phyloP scores from a whole-genome alignment of 2,113 vertebrate species.

The Protobothrops mucrosquamatus region DNA sequence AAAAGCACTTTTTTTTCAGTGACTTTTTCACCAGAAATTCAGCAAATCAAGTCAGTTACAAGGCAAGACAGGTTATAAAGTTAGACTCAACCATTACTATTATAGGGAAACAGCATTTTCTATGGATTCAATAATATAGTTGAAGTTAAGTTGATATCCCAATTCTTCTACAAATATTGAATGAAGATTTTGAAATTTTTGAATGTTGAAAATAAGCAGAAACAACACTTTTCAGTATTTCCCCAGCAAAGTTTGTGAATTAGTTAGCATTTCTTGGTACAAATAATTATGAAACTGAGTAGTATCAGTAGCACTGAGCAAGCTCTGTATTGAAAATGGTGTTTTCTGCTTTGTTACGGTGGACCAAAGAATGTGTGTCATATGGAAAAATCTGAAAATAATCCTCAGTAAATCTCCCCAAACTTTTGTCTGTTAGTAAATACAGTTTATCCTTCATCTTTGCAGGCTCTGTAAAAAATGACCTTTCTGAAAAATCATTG shows the following conservation, averaged over 20 bases:
- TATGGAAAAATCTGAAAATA: conserved; percentile 35
- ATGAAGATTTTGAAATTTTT: conserved; percentile 24
- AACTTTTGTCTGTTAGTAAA: conserved; percentile 45
- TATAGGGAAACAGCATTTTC: conserved; percentile 4
- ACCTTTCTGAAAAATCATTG: conserved; percentile 62
- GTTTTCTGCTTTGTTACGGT: neutral
- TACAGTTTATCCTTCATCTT: conserved; percentile 57
- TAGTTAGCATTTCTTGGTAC: conserved; percentile 57
- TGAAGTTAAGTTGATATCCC: neutral
- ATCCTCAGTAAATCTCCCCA: conserved; percentile 39
- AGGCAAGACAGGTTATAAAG: neutral
- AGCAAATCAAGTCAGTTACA: neutral
- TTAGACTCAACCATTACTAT: neutral
- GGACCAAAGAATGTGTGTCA: conserved; percentile 36
- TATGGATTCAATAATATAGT: neutral
- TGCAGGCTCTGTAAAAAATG: conserved; percentile 64
- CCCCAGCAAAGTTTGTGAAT: conserved; percentile 42
- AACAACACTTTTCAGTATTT: conserved; percentile 41
- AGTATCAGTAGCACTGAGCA: conserved; percentile 29
- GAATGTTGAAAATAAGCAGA: conserved; percentile 35
- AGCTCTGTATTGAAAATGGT: conserved; percentile 15
- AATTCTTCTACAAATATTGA: neutral
- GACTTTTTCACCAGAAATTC: neutral
- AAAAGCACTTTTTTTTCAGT: neutral
- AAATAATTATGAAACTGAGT: conserved; percentile 50